Evolutionary conservation across 2,888 invertebrate species (phyloP).

Genomic region (Nemurella pictetii): DNA sequence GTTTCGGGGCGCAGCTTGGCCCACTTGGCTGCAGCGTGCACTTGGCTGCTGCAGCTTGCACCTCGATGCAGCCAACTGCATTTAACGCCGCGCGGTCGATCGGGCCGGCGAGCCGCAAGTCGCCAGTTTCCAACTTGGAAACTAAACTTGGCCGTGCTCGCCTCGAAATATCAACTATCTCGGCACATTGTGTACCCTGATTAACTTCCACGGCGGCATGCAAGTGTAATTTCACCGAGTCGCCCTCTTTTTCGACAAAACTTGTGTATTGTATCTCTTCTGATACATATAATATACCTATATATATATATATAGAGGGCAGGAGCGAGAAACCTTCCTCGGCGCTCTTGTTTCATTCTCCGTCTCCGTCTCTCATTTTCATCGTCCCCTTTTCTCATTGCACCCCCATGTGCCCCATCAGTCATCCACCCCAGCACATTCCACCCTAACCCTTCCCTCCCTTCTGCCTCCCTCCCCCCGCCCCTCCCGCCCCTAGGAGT

Average conservation of each 20-base stretch:
- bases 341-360: conserved; percentile 35
- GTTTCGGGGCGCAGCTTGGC: not conserved
- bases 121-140: not conserved
- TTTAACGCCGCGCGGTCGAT: not conserved
- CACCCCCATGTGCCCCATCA: conserved; percentile 21
- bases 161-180: not conserved
- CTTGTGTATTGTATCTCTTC: conserved; percentile 1
- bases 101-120: not conserved
- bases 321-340: not conserved
- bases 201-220: not conserved
- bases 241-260: not conserved
- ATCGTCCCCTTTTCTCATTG: conserved; percentile 29
- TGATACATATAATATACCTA: too few species aligned
- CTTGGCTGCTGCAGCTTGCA: not conserved
- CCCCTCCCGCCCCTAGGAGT: conserved; percentile 19
- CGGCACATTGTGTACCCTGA: not conserved
- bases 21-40: not conserved
- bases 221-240: not conserved
- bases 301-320: not conserved
- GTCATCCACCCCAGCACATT: conserved; percentile 34
- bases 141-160: not conserved
- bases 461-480: not conserved
- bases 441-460: conserved; percentile 32
- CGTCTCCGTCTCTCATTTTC: conserved; percentile 31
- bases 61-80: too few species aligned